phyloP scores from a whole-genome alignment of 2,797 vertebrate genomes.

The Rhadinocentrus ornatus region DNA sequence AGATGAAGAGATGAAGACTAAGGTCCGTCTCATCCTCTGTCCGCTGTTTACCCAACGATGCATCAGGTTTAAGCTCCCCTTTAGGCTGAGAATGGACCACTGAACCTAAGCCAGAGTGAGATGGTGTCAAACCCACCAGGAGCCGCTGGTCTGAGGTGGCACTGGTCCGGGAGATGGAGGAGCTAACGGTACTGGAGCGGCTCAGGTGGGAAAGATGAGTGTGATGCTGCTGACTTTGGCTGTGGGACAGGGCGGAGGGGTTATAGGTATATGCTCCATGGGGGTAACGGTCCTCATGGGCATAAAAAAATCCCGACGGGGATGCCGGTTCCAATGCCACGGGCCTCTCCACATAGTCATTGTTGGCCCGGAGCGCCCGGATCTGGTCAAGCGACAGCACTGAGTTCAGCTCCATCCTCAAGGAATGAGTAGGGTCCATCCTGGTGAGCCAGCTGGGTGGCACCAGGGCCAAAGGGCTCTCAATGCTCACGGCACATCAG shows the following conservation, averaged over 20 bases:
- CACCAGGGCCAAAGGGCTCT: conserved; percentile 51
- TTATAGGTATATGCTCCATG: conserved; percentile 61
- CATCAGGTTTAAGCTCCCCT: conserved; percentile 83
- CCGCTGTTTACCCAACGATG: conserved; percentile 84
- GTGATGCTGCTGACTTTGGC: conserved; percentile 90
- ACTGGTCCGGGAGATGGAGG: conserved; percentile 92
- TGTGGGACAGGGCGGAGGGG: conserved; percentile 79
- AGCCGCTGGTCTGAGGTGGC: conserved; percentile 93
- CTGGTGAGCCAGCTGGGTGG: conserved; percentile 62
- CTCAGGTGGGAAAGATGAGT: conserved; percentile 88
- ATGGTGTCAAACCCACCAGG: conserved; percentile 87
- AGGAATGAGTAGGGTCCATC: conserved; percentile 85
- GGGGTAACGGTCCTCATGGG: conserved; percentile 85
- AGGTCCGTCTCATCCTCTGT: conserved; percentile 73
- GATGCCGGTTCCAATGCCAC: conserved; percentile 78
- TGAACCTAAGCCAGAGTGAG: conserved; percentile 79
- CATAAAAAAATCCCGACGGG: conserved; percentile 86
- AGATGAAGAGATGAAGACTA: conserved; percentile 89
- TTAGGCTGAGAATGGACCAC: conserved; percentile 89
- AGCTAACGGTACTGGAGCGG: conserved; percentile 94
- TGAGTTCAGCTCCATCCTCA: conserved; percentile 86
- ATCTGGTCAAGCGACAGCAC: conserved; percentile 96
- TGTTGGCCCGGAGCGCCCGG: conserved; percentile 91
- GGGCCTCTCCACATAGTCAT: conserved; percentile 96
- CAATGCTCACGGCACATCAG: conserved; percentile 89